phyloP scores from a whole-genome alignment of 2,888 invertebrate species.

The Antheraea yamamai region DNA sequence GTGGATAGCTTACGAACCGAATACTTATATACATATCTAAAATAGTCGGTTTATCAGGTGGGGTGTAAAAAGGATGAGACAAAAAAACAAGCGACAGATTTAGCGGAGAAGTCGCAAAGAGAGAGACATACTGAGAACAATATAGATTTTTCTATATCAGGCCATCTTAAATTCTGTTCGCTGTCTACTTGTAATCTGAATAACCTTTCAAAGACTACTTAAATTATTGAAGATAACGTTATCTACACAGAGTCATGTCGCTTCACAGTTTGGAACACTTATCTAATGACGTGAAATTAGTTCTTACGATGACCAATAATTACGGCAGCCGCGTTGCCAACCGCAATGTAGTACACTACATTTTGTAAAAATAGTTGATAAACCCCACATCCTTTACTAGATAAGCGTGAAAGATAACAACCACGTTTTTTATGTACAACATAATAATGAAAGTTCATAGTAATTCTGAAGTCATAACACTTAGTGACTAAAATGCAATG shows the following conservation, averaged over 20 bases:
- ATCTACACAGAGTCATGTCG: not conserved
- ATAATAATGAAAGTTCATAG: not conserved
- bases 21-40: not conserved
- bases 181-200: not conserved
- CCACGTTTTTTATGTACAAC: not conserved
- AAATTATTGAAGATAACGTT: constrained; percentile 6
- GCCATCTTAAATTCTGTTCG: not conserved
- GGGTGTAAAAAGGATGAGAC: not conserved
- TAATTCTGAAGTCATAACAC: not conserved
- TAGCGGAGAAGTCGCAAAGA: not conserved
- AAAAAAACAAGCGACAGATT: not conserved
- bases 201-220: not conserved
- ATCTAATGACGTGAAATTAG: constrained; percentile 6
- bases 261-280: constrained; percentile 1
- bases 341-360: not conserved
- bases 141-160: not conserved
- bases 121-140: not conserved
- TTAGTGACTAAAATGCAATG: not conserved
- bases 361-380: constrained; percentile 7
- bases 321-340: constrained; percentile 11
- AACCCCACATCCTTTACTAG: constrained; percentile 4
- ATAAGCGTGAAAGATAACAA: constrained; percentile 3
- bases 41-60: not conserved
- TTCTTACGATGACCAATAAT: constrained; percentile 12
- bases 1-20: not conserved